Conservation (phyloP, 2,113 vertebrate species). For the Nothocercus julius region DNA sequence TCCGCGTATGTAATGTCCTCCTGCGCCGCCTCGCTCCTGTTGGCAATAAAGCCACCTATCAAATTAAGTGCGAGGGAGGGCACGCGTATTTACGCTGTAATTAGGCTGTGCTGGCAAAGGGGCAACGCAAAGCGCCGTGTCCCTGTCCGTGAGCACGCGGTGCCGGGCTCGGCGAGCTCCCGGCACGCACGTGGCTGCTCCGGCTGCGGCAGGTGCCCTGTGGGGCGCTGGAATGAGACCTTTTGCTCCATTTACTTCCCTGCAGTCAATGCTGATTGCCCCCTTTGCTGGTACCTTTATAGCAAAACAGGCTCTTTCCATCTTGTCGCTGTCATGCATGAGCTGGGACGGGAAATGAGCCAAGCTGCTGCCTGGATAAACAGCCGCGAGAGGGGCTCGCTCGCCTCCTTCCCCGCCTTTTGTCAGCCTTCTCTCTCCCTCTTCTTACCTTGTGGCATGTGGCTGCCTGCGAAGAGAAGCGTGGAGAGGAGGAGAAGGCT, state of each 20-base stretch:
- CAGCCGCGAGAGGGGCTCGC: neutral
- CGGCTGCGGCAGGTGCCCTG: too few species aligned
- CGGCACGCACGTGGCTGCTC: too few species aligned
- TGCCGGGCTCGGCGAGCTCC: too few species aligned
- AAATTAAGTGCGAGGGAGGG: slow-evolving; percentile 65
- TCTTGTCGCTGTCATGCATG: neutral
- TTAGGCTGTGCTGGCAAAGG: slow-evolving; percentile 24
- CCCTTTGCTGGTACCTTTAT: neutral
- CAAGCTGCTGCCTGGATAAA: neutral
- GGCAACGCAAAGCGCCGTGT: neutral
- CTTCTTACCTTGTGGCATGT: neutral
- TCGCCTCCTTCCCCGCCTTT: neutral
- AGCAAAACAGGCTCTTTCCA: neutral
- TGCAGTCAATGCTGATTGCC: neutral
- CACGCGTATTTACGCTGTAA: slow-evolving; percentile 52
- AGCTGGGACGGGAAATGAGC: neutral
- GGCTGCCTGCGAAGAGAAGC: neutral
- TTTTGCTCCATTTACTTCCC: neutral
- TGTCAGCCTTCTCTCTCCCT: neutral
- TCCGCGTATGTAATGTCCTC: slow-evolving; percentile 20
- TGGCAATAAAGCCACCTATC: slow-evolving; percentile 60
- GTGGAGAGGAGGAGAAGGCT: slow-evolving; percentile 1
- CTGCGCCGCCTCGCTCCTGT: slow-evolving; percentile 66
- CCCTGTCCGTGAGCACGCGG: too few species aligned
- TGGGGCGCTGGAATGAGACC: neutral